Percentiles rank a stretch among this genome's conserved stretches.
phyloP scores from a whole-genome alignment of 2,113 vertebrate genomes.

The Hystrix cristata region DNA sequence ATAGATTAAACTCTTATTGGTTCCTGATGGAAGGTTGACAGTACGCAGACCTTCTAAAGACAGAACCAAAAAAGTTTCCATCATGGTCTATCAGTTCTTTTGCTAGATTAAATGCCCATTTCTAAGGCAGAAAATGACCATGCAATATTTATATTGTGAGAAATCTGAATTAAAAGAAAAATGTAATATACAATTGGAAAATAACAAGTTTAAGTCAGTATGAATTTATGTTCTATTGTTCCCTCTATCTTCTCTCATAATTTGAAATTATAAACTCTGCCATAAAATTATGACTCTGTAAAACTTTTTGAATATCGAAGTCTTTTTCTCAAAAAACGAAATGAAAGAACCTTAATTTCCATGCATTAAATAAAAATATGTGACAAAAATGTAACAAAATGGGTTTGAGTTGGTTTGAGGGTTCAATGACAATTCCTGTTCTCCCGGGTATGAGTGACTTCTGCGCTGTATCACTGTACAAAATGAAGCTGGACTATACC shows the following conservation, averaged over 20 bases:
- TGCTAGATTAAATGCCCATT: neutral
- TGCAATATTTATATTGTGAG: neutral
- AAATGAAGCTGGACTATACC: neutral
- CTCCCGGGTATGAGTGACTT: neutral
- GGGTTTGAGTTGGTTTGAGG: neutral
- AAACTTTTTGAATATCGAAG: neutral
- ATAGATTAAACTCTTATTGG: neutral
- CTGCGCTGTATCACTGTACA: neutral
- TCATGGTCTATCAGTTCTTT: neutral
- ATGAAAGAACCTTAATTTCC: neutral
- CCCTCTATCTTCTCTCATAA: neutral
- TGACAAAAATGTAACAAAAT: no score
- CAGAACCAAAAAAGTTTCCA: neutral
- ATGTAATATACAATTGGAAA: neutral
- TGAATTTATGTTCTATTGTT: neutral
- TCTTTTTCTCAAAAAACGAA: neutral
- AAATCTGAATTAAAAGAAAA: neutral
- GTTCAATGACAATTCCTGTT: neutral
- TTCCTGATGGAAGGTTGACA: neutral
- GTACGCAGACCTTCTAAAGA: neutral
- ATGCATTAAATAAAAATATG: neutral
- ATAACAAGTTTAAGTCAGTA: slow-evolving; percentile 1
- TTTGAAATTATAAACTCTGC: slow-evolving; percentile 45
- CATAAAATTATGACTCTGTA: neutral
- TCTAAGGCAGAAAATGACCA: neutral